Conservation (phyloP, 2,797 vertebrate species). For the Calcarius lapponicus region DNA sequence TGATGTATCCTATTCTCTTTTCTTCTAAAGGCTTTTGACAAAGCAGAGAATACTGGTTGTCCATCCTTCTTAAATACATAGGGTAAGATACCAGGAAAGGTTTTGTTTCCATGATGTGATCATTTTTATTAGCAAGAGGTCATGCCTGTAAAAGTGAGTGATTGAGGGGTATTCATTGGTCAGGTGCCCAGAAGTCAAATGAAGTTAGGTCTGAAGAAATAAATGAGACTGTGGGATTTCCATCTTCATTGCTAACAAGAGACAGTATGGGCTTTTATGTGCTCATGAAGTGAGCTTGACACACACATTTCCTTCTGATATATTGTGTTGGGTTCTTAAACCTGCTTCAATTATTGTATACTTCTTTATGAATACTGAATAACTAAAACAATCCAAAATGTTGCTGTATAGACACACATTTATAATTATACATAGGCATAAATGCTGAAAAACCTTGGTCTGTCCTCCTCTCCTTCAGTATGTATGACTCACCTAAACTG, state of each 20-base stretch:
- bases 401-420: not conserved
- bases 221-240: not conserved
- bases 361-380: not conserved
- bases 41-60: not conserved
- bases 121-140: not conserved
- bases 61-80: not conserved
- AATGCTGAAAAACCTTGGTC: not conserved
- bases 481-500: not conserved
- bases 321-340: not conserved
- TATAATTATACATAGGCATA: not conserved
- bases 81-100: not conserved
- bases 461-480: not conserved
- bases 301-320: not conserved
- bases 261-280: fast-evolving
- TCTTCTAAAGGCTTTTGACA: not conserved
- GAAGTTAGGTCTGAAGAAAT: not conserved
- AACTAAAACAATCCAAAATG: not conserved
- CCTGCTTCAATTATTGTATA: not conserved
- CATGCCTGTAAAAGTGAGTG: not conserved
- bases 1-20: not conserved
- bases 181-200: not conserved
- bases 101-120: not conserved
- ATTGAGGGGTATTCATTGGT: not conserved
- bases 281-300: not conserved
- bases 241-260: not conserved